phyloP scores from a whole-genome alignment of 2,888 invertebrate genomes.

The Macaria notata region DNA sequence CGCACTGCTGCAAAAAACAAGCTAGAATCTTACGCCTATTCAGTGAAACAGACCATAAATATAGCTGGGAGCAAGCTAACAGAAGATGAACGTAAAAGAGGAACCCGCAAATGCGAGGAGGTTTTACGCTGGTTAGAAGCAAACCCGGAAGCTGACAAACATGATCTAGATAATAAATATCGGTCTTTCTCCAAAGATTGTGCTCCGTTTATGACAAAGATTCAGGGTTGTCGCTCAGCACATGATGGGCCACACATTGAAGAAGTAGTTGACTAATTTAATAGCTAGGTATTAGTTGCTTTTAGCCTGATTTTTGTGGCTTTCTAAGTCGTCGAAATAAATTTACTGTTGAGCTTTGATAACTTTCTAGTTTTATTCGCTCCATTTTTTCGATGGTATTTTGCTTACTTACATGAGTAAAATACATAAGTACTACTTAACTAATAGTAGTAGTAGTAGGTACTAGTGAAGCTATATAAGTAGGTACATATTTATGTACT shows the following conservation, averaged over 20 bases:
- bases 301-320: neutral
- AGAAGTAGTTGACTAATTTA: conserved; percentile 75
- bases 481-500: too few species aligned
- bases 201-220: conserved; percentile 83
- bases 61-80: conserved; percentile 82
- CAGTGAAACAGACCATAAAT: conserved; percentile 85
- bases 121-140: conserved; percentile 85
- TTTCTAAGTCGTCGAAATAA: too few species aligned
- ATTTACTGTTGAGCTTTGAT: too few species aligned
- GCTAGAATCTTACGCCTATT: conserved; percentile 86
- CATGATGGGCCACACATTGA: conserved; percentile 78
- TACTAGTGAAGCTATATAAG: too few species aligned
- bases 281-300: conserved; percentile 24
- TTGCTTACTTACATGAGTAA: too few species aligned
- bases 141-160: conserved; percentile 85
- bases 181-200: conserved; percentile 49
- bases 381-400: too few species aligned
- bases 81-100: conserved; percentile 81
- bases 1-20: conserved; percentile 86
- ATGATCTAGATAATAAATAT: conserved; percentile 84
- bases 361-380: too few species aligned
- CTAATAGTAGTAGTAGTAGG: too few species aligned
- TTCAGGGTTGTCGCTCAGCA: conserved; percentile 52
- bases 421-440: too few species aligned
- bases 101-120: conserved; percentile 78